Base-by-base conservation (phyloP, 64 coral and sea anemone species). In the Stichodactyla mertensii region DNA sequence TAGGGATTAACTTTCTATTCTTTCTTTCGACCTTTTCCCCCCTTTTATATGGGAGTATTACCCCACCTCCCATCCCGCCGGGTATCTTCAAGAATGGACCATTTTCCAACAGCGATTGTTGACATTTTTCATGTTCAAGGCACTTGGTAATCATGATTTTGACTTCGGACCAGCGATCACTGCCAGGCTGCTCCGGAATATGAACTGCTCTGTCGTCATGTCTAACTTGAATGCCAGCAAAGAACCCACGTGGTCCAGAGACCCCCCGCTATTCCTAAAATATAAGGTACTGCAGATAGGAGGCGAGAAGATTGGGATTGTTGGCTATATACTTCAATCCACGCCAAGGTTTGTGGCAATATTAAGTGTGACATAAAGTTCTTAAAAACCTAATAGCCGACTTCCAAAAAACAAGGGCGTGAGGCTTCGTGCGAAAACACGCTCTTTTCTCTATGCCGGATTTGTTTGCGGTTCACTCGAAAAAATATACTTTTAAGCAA, bases 71-170 rank as follows among this genome's bases (percentile, higher is more conserved):
- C 59, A 13, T 16, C 14, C 59, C 13, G 16, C 59, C 13, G 16
- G 12, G 14, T 61, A 9, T 6, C 15, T 18, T 20, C 45, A 51
- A 16, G 12, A 45, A 6, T 57, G 23, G 5, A 57, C 24, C n/a
- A n/a, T 19, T n/a, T 9, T 55, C 36, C 56, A 16, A 55, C 23
- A n/a, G 45, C 6, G 4, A 31, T 27, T 51, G 5, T 83, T 5
- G n/a, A 54, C 52, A 52, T 52, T 20, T 53, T 20, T 9, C 16
- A 16, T n/a, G 13, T 86, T 54, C 6, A 23, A 99, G 97, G 79
- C 93, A 45, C 86, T 99, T 61, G 97, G 97, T 69, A 99, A 99
- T 79, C 97, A 99, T 52, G 97, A 99, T 4, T 99, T 99, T 93
- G 97, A 99, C 82, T 88, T 95, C 27, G 97, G 97, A 78, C 78